Evolutionary conservation across 1,140 invertebrate species (phyloP), one percentile per base, ranked within the genome.

Genomic region (Heterodera schachtii): DNA sequence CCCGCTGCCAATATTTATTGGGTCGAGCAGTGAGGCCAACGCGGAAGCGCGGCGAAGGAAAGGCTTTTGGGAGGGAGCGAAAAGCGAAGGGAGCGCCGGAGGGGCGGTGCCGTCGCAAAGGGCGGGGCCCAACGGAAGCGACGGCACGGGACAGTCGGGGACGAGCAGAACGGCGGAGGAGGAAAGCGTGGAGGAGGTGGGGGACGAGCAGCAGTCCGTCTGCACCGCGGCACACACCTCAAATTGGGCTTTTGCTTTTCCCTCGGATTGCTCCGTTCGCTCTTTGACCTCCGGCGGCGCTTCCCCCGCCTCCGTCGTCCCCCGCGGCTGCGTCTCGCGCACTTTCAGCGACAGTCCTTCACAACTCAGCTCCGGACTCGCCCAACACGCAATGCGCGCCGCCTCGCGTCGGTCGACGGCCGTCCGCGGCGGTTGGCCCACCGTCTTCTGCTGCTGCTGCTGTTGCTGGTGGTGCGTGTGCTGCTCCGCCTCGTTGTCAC

Each of bases 341-440:
- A 11, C 64, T 9, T 19, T 31, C 46, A 69, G 76, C 1, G 60
- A 69, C 69, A 85, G 49, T 9, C 57, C 85, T 43, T 86, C 75
- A 49, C 71, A 77, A 64, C 77, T 82, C n/a, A 82, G 76, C 44
- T 84, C 86, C 41, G 81, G 79, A 64, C 79, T 71, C 8, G 82
- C 75, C 87, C 87, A 88, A 70, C 87, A 87, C 3, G 87, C 87
- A 43, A 88, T 80, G 52, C 88, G 75, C 70, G 88, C 87, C 8
- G 83, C 87, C 11, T 84, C 87, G 47, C 88, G 67, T n/a, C 43
- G 49, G 49, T 67, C 60, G 70, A 69, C 76, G 47, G 21, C 21
- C 47, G 5, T 69, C 46, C 76, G 49, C 47, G 60, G 75, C 52
- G 49, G 2, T 4, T 8, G 3, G 57, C 64, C 47, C 19, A 71